A percentile compares a stretch with the other conserved stretches of the same genome.
phyloP scores from a whole-genome alignment of 2,797 vertebrate genomes.

The Enteromius unitaeniatus region DNA sequence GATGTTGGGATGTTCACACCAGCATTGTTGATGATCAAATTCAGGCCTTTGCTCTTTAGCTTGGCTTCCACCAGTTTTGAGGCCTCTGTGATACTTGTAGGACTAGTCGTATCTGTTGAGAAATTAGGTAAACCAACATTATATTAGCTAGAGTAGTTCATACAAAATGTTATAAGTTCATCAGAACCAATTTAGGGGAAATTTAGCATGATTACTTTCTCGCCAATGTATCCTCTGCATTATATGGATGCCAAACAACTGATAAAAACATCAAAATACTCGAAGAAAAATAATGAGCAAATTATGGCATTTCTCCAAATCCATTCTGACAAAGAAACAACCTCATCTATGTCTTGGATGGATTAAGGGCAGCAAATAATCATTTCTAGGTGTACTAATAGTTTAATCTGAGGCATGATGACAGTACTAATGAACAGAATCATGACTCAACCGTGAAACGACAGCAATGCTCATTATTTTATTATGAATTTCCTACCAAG shows the following conservation, averaged over 20 bases:
- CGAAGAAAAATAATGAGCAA: neutral
- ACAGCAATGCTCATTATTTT: neutral
- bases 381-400: neutral
- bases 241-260: neutral
- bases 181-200: neutral
- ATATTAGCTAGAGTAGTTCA: neutral
- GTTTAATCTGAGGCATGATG: neutral
- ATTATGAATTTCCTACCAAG: constrained; percentile 41
- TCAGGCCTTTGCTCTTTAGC: constrained; percentile 63
- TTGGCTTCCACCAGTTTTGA: constrained; percentile 57
- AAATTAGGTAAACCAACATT: neutral
- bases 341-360: neutral
- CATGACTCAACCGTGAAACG: neutral
- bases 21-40: constrained; percentile 78
- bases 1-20: constrained; percentile 60
- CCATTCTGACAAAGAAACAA: neutral
- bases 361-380: neutral
- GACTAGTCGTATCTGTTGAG: constrained; percentile 63
- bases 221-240: neutral
- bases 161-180: neutral
- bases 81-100: constrained; percentile 65
- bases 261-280: neutral
- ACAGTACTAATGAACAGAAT: neutral
- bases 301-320: neutral
- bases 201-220: neutral